phyloP scores from a whole-genome alignment of 2,113 vertebrate genomes.

The Cyprinodon tularosa region DNA sequence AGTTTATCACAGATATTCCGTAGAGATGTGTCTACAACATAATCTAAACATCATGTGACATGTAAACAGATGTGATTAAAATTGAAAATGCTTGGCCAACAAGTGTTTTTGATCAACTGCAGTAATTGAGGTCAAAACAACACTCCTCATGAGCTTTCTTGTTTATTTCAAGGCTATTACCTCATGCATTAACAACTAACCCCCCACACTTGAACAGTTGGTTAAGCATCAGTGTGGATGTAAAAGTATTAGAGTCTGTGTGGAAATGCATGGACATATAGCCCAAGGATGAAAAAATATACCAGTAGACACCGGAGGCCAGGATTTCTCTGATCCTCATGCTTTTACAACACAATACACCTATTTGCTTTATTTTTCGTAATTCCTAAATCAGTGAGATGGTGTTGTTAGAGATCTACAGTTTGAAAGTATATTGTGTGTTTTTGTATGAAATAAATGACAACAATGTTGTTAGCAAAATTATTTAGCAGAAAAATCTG shows the following conservation, averaged over 20 bases:
- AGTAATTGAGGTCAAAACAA: slow-evolving; percentile 59
- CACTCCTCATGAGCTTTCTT: slow-evolving; percentile 36
- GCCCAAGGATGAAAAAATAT: slow-evolving; percentile 22
- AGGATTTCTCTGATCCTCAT: slow-evolving; percentile 1
- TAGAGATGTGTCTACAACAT: slow-evolving; percentile 55
- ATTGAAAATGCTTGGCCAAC: slow-evolving; percentile 56
- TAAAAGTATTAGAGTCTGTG: slow-evolving; percentile 4
- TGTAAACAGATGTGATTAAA: slow-evolving; percentile 69
- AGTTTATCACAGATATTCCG: slow-evolving; percentile 55
- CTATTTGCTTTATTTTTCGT: not conserved
- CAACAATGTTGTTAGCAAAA: not conserved
- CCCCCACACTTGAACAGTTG: slow-evolving; percentile 14
- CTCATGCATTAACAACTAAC: slow-evolving; percentile 49
- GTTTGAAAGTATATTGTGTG: not conserved
- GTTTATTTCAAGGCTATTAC: slow-evolving; percentile 50
- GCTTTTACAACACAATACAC: not conserved
- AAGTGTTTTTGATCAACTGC: slow-evolving; percentile 64
- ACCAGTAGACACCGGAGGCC: slow-evolving; percentile 10
- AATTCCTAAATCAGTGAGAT: not conserved
- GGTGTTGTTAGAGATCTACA: not conserved
- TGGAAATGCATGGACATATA: not conserved
- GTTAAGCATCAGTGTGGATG: slow-evolving; percentile 16
- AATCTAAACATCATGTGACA: slow-evolving; percentile 62
- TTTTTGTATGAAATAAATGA: not conserved
- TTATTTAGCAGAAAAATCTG: not conserved